Conservation (phyloP, 2,888 invertebrate genomes). For the Cheilosia grossa region DNA sequence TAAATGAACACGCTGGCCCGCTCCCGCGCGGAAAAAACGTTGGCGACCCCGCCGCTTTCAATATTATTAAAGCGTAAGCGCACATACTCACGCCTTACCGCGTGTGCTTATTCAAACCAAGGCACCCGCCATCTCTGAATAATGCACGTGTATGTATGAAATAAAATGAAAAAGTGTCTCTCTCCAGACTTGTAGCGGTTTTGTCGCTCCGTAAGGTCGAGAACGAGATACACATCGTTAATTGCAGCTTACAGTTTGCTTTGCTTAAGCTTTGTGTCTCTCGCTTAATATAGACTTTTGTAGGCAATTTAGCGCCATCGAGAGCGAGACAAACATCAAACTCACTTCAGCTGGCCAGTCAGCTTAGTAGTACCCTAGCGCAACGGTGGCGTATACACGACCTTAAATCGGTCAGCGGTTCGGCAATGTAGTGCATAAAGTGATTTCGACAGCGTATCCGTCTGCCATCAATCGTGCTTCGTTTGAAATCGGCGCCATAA, state of each 20-base stretch:
- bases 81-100: constrained; percentile 21
- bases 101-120: constrained; percentile 22
- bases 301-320: constrained; percentile 47
- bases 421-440: constrained; percentile 44
- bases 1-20: constrained; percentile 2
- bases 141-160: neutral
- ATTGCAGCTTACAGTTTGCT: constrained; percentile 40
- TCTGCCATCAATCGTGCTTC: constrained; percentile 4
- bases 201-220: constrained; percentile 22
- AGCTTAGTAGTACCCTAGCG: constrained; percentile 51
- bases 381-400: constrained; percentile 57
- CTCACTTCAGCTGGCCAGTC: constrained; percentile 54
- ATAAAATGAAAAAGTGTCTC: neutral
- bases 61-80: constrained; percentile 13
- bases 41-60: constrained; percentile 5
- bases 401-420: constrained; percentile 20
- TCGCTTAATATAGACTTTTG: constrained; percentile 17
- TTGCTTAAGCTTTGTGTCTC: constrained; percentile 57
- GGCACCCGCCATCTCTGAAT: constrained; percentile 20
- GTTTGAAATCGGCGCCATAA: constrained; percentile 11
- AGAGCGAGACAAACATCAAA: constrained; percentile 64
- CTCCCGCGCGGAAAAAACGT: constrained; percentile 15
- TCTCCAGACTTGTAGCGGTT: constrained; percentile 35
- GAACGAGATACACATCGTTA: constrained; percentile 25
- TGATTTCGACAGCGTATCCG: constrained; percentile 3